A percentile compares a stretch with the other conserved stretches of the same genome.
Evolutionary conservation across 2,113 vertebrate genomes (phyloP).

Genomic region (Ageneiosus marmoratus): DNA sequence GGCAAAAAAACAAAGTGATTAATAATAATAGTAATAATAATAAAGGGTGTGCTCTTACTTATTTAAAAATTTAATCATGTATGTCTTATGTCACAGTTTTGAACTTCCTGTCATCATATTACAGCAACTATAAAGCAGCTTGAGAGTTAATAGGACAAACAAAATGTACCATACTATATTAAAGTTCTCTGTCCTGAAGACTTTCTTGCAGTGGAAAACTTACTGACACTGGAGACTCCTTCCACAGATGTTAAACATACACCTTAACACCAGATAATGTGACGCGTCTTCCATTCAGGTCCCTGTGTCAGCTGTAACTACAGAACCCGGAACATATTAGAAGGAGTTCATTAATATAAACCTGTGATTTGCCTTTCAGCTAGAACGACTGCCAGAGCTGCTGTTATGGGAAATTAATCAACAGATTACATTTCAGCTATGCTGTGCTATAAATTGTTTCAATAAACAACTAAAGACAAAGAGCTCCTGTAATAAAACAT

Average conservation of each 20-base stretch:
- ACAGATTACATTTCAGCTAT: neutral
- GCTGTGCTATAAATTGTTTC: neutral
- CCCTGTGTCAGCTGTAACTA: neutral
- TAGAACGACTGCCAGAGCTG: neutral
- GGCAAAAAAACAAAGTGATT: neutral
- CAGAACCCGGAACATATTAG: neutral
- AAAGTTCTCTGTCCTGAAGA: too few species aligned
- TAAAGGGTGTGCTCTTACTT: neutral
- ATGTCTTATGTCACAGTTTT: too few species aligned
- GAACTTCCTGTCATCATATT: neutral
- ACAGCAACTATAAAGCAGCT: neutral
- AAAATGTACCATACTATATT: neutral
- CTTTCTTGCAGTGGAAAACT: neutral
- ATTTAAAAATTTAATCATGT: neutral
- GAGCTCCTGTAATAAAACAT: neutral
- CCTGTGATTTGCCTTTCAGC: neutral
- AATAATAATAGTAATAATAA: neutral
- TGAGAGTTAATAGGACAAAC: too few species aligned
- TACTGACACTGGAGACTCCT: neutral
- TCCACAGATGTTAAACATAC: neutral
- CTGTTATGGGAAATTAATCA: neutral
- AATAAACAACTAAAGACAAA: neutral
- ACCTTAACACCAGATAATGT: neutral
- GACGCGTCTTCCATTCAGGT: neutral
- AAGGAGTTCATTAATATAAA: neutral